Conservation (phyloP, 2,113 vertebrate species). For the Paratilapia polleni region DNA sequence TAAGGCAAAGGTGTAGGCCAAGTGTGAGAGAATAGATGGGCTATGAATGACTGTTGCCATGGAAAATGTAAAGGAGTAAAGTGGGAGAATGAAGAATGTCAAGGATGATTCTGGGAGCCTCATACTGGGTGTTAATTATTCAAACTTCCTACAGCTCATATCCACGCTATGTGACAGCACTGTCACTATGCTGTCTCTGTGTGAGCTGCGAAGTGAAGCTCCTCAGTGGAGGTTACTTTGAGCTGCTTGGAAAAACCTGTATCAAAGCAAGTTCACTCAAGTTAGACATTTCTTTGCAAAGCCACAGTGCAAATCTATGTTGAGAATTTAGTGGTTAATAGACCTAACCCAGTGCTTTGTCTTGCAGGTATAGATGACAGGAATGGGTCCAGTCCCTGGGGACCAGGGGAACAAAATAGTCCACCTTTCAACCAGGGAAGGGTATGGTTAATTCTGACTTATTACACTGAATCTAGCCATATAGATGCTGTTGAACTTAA, state of each 20-base stretch:
- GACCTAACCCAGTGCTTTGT: slow-evolving; percentile 53
- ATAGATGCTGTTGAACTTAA: background rate
- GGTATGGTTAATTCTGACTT: slow-evolving; percentile 77
- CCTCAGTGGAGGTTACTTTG: slow-evolving; percentile 45
- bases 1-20: slow-evolving; percentile 46
- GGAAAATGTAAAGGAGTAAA: slow-evolving; percentile 73
- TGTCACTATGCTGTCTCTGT: slow-evolving; percentile 64
- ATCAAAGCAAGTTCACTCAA: slow-evolving; percentile 60
- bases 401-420: slow-evolving; percentile 86
- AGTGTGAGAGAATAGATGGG: slow-evolving; percentile 47
- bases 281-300: slow-evolving; percentile 39
- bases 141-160: slow-evolving; percentile 78
- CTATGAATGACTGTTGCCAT: slow-evolving; percentile 70
- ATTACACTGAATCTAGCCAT: background rate
- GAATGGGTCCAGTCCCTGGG: slow-evolving; percentile 88
- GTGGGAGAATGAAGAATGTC: slow-evolving; percentile 71
- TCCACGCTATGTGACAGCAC: slow-evolving; percentile 68
- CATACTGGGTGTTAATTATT: slow-evolving; percentile 80
- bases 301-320: background rate
- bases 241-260: slow-evolving; percentile 36
- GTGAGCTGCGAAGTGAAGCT: slow-evolving; percentile 56
- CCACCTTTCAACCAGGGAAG: slow-evolving; percentile 89
- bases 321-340: background rate
- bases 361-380: slow-evolving; percentile 90
- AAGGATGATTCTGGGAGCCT: slow-evolving; percentile 72